These are phyloP conservation scores for Microchirus variegatus DNA, from an alignment of 2,797 vertebrate species.

Conservation along the genomic window DNA sequence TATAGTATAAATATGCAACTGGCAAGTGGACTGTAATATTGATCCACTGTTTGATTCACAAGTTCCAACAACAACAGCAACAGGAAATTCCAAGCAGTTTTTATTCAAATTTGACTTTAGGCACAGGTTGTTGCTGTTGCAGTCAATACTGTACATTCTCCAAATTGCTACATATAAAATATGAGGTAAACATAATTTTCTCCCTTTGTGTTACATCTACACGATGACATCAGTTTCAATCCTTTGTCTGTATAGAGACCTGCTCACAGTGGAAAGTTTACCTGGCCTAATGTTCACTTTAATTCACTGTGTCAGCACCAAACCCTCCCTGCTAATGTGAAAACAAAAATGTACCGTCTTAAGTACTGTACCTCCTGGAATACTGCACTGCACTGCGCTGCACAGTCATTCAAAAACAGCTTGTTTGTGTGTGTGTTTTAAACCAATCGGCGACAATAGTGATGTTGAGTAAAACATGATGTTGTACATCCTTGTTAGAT, in stretches of 20 bases:
- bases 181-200: no score
- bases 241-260: not conserved
- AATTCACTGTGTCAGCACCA: not conserved
- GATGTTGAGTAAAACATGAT: conserved; percentile 3
- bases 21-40: no score
- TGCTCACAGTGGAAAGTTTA: not conserved
- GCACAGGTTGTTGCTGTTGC: no score
- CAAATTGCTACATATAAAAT: no score
- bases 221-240: not conserved
- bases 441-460: not conserved
- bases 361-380: not conserved
- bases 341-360: not conserved
- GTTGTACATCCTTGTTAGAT: conserved; percentile 11
- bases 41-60: no score
- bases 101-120: no score
- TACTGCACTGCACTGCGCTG: not conserved
- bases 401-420: not conserved
- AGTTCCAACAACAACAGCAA: no score
- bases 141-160: no score
- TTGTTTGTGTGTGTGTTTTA: not conserved
- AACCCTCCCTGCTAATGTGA: not conserved
- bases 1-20: no score
- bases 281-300: not conserved
- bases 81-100: no score
- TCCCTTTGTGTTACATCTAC: not conserved